Conservation (phyloP, 1,140 invertebrate genomes). For the Brachionus rubens region DNA sequence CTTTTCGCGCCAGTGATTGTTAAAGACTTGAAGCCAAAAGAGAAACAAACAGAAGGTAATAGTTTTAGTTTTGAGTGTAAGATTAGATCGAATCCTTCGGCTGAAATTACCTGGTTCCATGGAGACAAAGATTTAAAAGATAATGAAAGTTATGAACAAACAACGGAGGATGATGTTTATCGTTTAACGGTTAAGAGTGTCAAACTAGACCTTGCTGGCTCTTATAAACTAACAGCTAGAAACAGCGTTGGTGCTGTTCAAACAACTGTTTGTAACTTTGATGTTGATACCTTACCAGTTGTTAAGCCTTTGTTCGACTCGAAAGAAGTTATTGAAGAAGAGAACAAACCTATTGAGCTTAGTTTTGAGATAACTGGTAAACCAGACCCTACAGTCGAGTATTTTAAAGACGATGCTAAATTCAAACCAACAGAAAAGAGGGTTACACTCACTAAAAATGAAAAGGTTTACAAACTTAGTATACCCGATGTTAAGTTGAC, state of each 20-base stretch:
- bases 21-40: conserved; percentile 16
- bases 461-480: conserved; percentile 26
- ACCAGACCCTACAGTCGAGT: conserved; percentile 31
- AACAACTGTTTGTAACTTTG: not conserved
- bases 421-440: conserved; percentile 39
- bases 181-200: conserved; percentile 53
- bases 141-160: not conserved
- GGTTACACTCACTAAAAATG: conserved; percentile 7
- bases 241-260: conserved; percentile 6
- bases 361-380: conserved; percentile 35
- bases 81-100: not conserved
- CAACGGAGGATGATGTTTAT: conserved; percentile 50
- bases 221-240: conserved; percentile 49
- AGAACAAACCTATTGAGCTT: not conserved
- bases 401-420: conserved; percentile 36
- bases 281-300: not conserved
- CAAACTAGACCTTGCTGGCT: conserved; percentile 51
- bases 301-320: conserved; percentile 16
- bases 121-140: conserved; percentile 7
- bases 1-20: conserved; percentile 64
- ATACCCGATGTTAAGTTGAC: not conserved
- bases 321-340: not conserved
- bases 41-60: conserved; percentile 8
- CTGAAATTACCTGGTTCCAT: conserved; percentile 19
- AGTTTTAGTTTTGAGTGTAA: conserved; percentile 19